Evolutionary conservation across 2,888 invertebrate species (phyloP).

Genomic region (Acrobasis consociella): DNA sequence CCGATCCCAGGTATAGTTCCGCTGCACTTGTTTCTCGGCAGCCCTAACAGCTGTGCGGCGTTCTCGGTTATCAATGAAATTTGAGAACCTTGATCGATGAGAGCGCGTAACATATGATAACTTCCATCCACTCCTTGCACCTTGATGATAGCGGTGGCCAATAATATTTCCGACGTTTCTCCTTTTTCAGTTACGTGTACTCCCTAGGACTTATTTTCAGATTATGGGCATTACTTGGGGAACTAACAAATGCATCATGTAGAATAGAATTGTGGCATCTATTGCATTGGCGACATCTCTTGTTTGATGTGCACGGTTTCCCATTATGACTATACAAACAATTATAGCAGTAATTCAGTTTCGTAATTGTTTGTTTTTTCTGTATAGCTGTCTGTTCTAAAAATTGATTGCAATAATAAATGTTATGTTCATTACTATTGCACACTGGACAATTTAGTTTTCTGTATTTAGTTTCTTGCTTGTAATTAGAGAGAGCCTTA

Average conservation of each 20-base stretch:
- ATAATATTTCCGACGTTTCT: constrained; percentile 19
- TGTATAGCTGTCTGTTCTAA: constrained; percentile 21
- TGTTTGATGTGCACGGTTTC: too few relatives aligned
- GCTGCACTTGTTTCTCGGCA: constrained; percentile 24
- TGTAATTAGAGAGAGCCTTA: too few relatives aligned
- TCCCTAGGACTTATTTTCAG: too few relatives aligned
- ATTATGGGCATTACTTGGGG: too few relatives aligned
- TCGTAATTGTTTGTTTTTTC: constrained; percentile 20
- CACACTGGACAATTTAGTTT: too few relatives aligned
- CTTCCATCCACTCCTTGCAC: constrained; percentile 27
- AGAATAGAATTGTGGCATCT: too few relatives aligned
- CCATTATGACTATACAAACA: constrained; percentile 18
- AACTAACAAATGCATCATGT: too few relatives aligned
- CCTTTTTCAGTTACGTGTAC: too few relatives aligned
- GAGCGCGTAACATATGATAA: constrained; percentile 25
- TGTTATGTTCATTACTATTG: constrained; percentile 26
- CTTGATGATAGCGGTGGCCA: constrained; percentile 29
- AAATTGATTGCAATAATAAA: constrained; percentile 28
- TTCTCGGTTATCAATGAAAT: constrained; percentile 28
- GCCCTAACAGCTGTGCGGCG: constrained; percentile 29
- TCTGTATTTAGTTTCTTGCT: too few relatives aligned
- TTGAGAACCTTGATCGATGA: constrained; percentile 28
- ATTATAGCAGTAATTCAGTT: constrained; percentile 24
- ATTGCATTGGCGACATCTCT: too few relatives aligned
- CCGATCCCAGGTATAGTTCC: constrained; percentile 31